Base-by-base conservation (phyloP, 1,140 invertebrate species). In the Ips nitidus region DNA sequence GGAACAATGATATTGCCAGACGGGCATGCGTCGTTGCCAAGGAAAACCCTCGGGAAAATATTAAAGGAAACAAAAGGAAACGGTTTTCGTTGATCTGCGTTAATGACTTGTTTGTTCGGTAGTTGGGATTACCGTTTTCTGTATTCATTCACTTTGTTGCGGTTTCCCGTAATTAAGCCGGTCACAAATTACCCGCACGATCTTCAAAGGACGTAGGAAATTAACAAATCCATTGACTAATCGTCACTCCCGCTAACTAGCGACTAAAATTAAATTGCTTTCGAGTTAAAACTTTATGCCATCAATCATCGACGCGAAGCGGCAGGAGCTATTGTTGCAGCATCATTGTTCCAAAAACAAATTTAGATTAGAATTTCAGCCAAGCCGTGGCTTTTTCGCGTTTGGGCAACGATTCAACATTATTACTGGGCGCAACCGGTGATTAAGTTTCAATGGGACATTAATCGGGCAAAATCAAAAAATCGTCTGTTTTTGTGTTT, bases 201-300 rank as follows among this genome's bases (percentile, higher is more conserved):
- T 69, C 66, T 53, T 69, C 67, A 69, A 69, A 69, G 59, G 39
- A 43, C 52, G 41, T 36, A 41, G 67, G 42, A 69, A 69, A 69
- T 69, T 69, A 64, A 69, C 67, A 69, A 69, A 69, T 69, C 67
- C 67, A 69, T 69, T 69, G 67, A 69, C 67, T 69, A 69, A 69
- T 69, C 67, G 61, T 69, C 67, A 69, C 59, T 64, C 57, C 22
- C 59, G 56, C 67, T 69, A 69, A 68, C 57, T 68, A 60, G 43
- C 66, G 66, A 68, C 66, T 42, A 60, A 68, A 68, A 68, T 68
- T 68, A 69, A 69, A 69, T 69, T 69, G 67, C 53, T 63, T 58
- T 64, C 38, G 38, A 41, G 45, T 41, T 61, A n/a, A 52, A 55
- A 69, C 50, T 58, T 55, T 62, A 52, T 58, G 59, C 57, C 67